These are phyloP conservation scores for Cremastinae sp. DNA, from an alignment of 2,888 invertebrate genomes.

Conservation along the genomic window DNA sequence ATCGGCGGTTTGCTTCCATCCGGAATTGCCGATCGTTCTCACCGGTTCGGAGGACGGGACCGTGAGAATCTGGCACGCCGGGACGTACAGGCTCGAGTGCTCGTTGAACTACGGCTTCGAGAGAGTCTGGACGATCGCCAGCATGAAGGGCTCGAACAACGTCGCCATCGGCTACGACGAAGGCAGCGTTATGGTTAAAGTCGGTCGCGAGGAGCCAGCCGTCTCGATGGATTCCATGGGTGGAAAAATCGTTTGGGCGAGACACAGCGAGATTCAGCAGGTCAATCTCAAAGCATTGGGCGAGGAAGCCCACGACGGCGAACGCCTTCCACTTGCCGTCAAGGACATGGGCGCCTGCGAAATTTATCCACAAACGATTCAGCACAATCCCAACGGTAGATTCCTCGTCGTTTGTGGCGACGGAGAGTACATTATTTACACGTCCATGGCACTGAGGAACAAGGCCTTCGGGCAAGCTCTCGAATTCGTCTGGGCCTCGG, in stretches of 20 bases:
- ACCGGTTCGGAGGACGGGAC: constrained; percentile 99
- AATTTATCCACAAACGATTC: constrained; percentile 98
- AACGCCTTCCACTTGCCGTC: constrained; percentile 91
- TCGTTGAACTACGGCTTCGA: constrained; percentile 99
- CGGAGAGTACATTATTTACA: constrained; percentile 99
- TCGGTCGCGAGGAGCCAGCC: constrained; percentile 99
- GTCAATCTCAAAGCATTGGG: constrained; percentile 93
- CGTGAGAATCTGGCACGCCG: constrained; percentile 98
- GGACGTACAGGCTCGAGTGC: constrained; percentile 97
- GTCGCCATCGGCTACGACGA: constrained; percentile 98
- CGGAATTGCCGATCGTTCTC: constrained; percentile 97
- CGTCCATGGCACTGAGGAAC: constrained; percentile 98
- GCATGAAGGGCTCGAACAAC: constrained; percentile 96
- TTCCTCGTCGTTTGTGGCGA: constrained; percentile 98
- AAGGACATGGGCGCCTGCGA: constrained; percentile 99
- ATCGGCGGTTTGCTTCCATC: constrained; percentile 97
- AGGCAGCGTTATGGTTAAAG: constrained; percentile 96
- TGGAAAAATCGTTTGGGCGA: constrained; percentile 99
- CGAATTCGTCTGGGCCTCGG: constrained; percentile 99
- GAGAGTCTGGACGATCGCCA: constrained; percentile 97
- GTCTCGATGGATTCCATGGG: constrained; percentile 99
- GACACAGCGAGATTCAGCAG: constrained; percentile 99
- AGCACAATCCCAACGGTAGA: constrained; percentile 98
- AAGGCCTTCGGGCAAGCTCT: constrained; percentile 99
- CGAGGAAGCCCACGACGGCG: constrained; percentile 83